Evolutionary conservation across 2,888 invertebrate species (phyloP), one percentile per base, ranked within the genome.

Genomic region (Silvanus unidentatus): DNA sequence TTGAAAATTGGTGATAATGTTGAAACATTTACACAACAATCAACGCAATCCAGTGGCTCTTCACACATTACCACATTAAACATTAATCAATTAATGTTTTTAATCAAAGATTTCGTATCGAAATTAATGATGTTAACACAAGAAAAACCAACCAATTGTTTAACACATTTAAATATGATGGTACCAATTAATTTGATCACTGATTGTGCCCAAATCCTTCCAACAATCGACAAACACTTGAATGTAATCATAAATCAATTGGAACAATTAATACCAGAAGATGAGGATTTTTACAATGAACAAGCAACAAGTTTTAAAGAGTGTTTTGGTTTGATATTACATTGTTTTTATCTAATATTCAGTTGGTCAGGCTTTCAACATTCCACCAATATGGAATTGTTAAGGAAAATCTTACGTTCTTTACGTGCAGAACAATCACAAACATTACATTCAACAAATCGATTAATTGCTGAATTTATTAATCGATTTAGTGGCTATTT

Each of bases 41-140:
- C 8, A 22, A 22, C 22, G 8, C 22, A 22, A 11, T 32, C 32
- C 4, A 32, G 32, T 6, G 47, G 46, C 10, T 40, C 50, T n/a
- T 54, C 60, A 27, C 48, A 52, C 43, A 49, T 48, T 5, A 29
- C 52, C 16, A 54, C 48, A 1, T 47, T 70, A 11, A 57, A 51
- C 32, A 45, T 67, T 16, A 55, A 60, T 14, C 69, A 59, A 45
- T 60, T 72, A 16, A 73, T 75, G n/a, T 78, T 77, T 53, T 63
- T 78, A 39, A 59, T 84, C 40, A 75, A 77, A 38, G 84, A 85
- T 64, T 69, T 82, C 37, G 73, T 76, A 6, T 60, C 64, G 2
- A 85, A 84, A 68, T 56, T 84, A 30, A 71, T 75, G 27, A 63
- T 70, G 5, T 62, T 76, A 36, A 69, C 63, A 1, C 61, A 64